A percentile compares a stretch with the other conserved stretches of the same genome.
These are phyloP conservation scores for Barbus barbus DNA, from an alignment of 2,113 vertebrate genomes.

Conservation along the genomic window DNA sequence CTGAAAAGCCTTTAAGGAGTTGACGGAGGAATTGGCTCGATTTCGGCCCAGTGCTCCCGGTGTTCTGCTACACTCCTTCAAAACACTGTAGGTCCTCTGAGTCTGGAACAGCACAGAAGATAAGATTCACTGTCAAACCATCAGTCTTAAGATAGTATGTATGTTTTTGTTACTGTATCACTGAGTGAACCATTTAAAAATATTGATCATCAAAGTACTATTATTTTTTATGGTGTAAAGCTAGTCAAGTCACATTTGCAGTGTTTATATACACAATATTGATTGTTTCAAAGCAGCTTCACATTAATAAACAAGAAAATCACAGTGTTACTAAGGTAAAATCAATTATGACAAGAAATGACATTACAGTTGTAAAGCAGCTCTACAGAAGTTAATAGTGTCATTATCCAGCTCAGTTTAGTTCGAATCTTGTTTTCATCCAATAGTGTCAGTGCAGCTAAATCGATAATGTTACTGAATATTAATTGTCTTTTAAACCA, in stretches of 20 bases:
- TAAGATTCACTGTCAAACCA: not conserved
- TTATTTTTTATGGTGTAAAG: too few species aligned
- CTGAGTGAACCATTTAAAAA: too few species aligned
- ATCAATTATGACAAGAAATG: not conserved
- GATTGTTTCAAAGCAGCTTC: not conserved
- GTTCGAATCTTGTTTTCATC: not conserved
- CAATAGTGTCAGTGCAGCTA: too few species aligned
- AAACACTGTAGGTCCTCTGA: conserved; percentile 76
- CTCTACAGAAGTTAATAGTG: not conserved
- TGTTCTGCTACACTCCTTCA: conserved; percentile 72
- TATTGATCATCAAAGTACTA: too few species aligned
- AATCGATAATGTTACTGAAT: not conserved
- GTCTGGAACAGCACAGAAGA: conserved; percentile 72
- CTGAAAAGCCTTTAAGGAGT: conserved; percentile 62
- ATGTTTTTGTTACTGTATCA: not conserved
- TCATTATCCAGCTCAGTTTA: not conserved
- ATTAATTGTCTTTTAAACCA: not conserved
- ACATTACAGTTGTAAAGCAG: not conserved
- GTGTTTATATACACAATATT: not conserved
- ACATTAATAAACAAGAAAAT: not conserved
- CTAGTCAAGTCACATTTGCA: not conserved
- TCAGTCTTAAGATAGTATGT: not conserved
- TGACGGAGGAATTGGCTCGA: conserved; percentile 16
- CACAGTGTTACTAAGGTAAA: not conserved
- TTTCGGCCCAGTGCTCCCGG: conserved; percentile 48